phyloP scores from a whole-genome alignment of 2,113 vertebrate species.

The Calcarius ornatus region DNA sequence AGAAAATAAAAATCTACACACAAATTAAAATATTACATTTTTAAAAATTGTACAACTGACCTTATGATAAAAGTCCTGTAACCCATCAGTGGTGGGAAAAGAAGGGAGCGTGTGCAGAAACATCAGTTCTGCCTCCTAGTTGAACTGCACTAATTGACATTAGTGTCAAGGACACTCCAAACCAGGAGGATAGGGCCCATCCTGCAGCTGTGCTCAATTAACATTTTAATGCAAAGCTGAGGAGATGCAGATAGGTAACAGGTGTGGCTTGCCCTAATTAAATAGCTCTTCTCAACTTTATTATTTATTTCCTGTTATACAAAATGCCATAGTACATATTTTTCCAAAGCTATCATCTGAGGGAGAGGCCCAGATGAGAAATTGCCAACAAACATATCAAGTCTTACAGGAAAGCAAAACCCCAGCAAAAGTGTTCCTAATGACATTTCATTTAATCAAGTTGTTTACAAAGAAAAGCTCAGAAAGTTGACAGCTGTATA shows the following conservation, averaged over 20 bases:
- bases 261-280: slow-evolving; percentile 34
- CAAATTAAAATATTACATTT: neutral
- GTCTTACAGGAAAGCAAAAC: neutral
- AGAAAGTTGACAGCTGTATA: neutral
- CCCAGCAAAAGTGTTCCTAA: neutral
- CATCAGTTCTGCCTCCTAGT: neutral
- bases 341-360: neutral
- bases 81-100: neutral
- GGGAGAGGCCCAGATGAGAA: neutral
- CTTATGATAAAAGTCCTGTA: neutral
- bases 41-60: neutral
- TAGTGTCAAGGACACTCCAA: neutral
- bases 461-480: neutral
- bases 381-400: neutral
- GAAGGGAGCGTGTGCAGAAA: accelerated
- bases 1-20: neutral
- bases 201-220: slow-evolving; percentile 49
- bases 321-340: slow-evolving; percentile 17
- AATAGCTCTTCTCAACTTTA: slow-evolving; percentile 16
- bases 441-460: neutral
- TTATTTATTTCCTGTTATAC: slow-evolving; percentile 31
- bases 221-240: slow-evolving; percentile 47
- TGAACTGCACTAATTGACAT: neutral
- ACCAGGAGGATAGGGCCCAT: neutral
- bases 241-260: slow-evolving; percentile 31